Evolutionary conservation across 1,140 invertebrate genomes (phyloP).

Genomic region (Neodiprion lecontei): DNA sequence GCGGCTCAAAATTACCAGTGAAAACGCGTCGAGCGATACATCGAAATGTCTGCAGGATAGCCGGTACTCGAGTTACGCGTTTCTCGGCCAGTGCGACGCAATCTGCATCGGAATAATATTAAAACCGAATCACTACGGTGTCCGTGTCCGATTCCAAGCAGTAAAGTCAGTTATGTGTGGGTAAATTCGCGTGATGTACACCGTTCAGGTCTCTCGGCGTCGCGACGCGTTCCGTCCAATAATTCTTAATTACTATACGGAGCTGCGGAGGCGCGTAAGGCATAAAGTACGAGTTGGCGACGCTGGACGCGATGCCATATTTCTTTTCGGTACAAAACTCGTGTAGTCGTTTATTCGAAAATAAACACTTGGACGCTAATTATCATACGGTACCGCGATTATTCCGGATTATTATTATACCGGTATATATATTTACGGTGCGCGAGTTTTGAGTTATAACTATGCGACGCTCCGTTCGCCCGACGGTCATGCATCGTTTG

Average conservation of each 20-base stretch:
- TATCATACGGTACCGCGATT: not conserved
- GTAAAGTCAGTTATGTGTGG: not conserved
- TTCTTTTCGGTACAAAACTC: not conserved
- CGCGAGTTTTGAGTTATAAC: too few species aligned
- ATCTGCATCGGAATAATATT: slow-evolving; percentile 60
- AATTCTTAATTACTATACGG: not conserved
- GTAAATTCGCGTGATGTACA: not conserved
- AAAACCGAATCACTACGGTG: slow-evolving; percentile 11
- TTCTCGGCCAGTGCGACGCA: slow-evolving; percentile 32
- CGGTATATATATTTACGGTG: too few species aligned
- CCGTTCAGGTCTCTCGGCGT: not conserved
- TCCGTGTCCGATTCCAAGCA: slow-evolving; percentile 36
- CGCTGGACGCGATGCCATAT: not conserved
- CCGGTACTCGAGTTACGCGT: slow-evolving; percentile 50
- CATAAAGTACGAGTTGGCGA: not conserved
- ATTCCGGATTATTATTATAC: too few species aligned
- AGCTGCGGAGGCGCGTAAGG: too few species aligned
- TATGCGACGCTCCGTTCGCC: too few species aligned
- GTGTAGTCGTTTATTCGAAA: not conserved
- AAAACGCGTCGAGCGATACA: not conserved
- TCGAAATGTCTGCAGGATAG: not conserved
- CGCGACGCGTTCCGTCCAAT: not conserved
- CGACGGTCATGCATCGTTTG: too few species aligned
- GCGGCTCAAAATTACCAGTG: not conserved
- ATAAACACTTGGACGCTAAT: not conserved